phyloP scores from a whole-genome alignment of 2,888 invertebrate species.

The Acanthosoma haemorrhoidale region DNA sequence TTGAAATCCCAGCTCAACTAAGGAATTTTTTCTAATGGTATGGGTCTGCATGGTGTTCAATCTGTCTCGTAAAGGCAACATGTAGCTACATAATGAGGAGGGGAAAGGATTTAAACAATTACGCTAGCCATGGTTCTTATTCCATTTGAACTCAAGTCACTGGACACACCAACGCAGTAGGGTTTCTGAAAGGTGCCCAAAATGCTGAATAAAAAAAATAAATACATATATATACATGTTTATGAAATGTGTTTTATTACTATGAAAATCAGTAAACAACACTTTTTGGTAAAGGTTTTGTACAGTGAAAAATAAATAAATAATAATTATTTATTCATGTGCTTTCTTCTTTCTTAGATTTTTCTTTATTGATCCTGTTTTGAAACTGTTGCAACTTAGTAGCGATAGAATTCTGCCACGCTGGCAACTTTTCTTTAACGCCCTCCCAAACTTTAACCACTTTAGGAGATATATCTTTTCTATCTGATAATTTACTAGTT shows the following conservation, averaged over 20 bases:
- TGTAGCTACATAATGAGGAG: too few relatives aligned
- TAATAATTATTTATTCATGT: not conserved
- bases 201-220: not conserved
- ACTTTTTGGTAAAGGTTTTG: not conserved
- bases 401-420: conserved; percentile 3
- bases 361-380: not conserved
- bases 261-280: not conserved
- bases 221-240: not conserved
- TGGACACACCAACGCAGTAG: too few relatives aligned
- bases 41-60: too few relatives aligned
- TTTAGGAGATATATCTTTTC: not conserved
- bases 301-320: not conserved
- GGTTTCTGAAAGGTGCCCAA: too few relatives aligned
- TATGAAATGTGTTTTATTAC: not conserved
- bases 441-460: not conserved
- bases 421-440: conserved; percentile 13
- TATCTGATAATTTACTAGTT: not conserved
- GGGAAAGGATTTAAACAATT: too few relatives aligned
- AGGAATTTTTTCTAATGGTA: too few relatives aligned
- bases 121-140: too few relatives aligned
- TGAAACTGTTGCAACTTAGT: not conserved
- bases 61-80: too few relatives aligned
- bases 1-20: too few relatives aligned
- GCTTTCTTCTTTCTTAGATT: not conserved
- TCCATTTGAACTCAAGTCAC: too few relatives aligned